Evolutionary conservation across 1,140 invertebrate species (phyloP).

Genomic region (Drosophila jambulina): DNA sequence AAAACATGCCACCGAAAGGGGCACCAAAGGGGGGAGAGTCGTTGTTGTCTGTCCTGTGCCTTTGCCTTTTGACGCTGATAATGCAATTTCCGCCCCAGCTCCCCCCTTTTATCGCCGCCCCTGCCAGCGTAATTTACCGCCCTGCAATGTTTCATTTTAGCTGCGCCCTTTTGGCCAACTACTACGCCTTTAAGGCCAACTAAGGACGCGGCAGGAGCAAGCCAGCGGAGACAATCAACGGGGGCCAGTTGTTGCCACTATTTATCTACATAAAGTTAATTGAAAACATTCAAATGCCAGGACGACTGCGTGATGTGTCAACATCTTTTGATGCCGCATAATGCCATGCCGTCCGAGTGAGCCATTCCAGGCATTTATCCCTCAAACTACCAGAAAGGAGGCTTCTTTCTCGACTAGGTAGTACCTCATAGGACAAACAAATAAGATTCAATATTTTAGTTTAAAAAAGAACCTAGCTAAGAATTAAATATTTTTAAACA

Average conservation of each 20-base stretch:
- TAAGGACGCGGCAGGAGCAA: constrained; percentile 6
- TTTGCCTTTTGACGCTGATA: constrained; percentile 81
- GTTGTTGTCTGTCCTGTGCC: constrained; percentile 16
- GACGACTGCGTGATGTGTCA: constrained; percentile 72
- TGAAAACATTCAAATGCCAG: constrained; percentile 77
- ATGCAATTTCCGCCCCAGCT: constrained; percentile 73
- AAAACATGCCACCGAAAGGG: constrained; percentile 56
- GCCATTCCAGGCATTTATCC: constrained; percentile 8
- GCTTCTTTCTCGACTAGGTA: background rate
- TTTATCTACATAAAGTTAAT: constrained; percentile 81
- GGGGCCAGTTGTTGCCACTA: constrained; percentile 57
- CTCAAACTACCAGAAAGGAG: background rate
- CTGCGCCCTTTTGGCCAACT: constrained; percentile 32
- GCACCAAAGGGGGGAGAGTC: background rate
- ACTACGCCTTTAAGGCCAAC: constrained; percentile 51
- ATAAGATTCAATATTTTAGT: background rate
- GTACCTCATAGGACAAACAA: background rate
- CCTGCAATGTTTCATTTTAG: constrained; percentile 81
- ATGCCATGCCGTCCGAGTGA: constrained; percentile 34
- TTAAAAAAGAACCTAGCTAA: background rate
- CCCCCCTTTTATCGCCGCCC: constrained; percentile 13
- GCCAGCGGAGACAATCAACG: constrained; percentile 31
- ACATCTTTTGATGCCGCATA: constrained; percentile 73
- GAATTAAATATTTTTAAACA: background rate
- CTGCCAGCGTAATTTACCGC: constrained; percentile 69